Evolutionary conservation across 1,140 invertebrate genomes (phyloP).

Genomic region (Drosophila bocqueti): DNA sequence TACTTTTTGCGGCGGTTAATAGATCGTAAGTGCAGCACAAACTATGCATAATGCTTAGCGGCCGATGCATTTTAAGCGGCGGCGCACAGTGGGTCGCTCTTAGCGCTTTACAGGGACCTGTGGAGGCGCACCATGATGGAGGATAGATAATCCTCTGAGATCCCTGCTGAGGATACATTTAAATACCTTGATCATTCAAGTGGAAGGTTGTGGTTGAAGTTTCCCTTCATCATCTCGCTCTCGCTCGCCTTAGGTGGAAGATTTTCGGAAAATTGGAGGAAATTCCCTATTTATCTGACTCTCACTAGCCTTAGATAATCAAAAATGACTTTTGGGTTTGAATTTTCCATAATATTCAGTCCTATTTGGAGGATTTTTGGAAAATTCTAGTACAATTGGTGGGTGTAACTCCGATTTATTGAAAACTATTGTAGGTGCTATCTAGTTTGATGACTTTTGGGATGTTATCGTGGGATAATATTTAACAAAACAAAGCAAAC

Average conservation of each 20-base stretch:
- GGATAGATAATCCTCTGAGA: neutral
- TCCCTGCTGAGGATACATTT: neutral
- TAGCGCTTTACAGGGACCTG: neutral
- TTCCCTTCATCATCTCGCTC: neutral
- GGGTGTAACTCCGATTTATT: neutral
- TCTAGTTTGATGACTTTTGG: neutral
- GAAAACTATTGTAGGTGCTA: neutral
- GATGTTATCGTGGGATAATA: neutral
- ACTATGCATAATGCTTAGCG: conserved; percentile 48
- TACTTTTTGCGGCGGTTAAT: conserved; percentile 63
- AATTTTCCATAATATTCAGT: neutral
- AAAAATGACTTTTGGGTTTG: too few species aligned
- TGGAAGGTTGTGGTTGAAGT: neutral
- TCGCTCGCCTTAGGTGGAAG: neutral
- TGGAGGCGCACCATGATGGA: neutral
- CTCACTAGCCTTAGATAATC: too few species aligned
- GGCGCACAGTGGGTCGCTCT: conserved; percentile 7
- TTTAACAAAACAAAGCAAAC: neutral
- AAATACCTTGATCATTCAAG: too few species aligned
- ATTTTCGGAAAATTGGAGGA: too few species aligned
- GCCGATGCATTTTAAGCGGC: conserved; percentile 31
- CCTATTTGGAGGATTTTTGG: neutral
- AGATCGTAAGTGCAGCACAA: conserved; percentile 40
- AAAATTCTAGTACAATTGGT: neutral
- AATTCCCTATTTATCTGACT: too few species aligned